Percentiles rank a stretch among this genome's conserved stretches.
Evolutionary conservation across 2,113 vertebrate genomes (phyloP).

Genomic region (Myrmecophaga tridactyla): DNA sequence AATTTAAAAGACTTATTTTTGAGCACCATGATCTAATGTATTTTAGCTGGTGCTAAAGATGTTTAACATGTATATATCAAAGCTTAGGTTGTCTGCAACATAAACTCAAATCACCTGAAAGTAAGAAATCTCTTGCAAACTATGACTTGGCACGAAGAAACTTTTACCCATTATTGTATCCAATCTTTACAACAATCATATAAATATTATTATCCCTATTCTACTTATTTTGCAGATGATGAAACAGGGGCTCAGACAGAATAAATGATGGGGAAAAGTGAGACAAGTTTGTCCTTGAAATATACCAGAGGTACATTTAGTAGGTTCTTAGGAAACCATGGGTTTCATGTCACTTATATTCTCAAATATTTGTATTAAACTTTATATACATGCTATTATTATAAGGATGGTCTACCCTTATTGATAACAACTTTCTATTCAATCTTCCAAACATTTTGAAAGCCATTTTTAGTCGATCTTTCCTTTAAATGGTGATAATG

Average conservation of each 20-base stretch:
- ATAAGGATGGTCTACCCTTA: not conserved
- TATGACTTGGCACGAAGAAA: not conserved
- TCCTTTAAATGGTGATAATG: not conserved
- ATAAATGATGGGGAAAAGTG: not conserved
- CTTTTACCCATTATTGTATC: not conserved
- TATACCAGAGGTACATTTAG: not conserved
- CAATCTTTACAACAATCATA: not conserved
- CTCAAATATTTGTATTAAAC: not conserved
- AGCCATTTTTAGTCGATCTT: not conserved
- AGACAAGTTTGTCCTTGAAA: not conserved
- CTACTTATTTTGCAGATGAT: not conserved
- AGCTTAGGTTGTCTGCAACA: not conserved
- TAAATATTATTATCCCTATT: not conserved
- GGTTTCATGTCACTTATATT: not conserved
- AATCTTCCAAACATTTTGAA: not conserved
- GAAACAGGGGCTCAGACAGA: not conserved
- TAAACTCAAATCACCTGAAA: not conserved
- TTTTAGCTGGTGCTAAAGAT: too few relatives aligned
- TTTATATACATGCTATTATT: not conserved
- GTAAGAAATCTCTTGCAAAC: not conserved
- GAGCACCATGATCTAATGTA: too few relatives aligned
- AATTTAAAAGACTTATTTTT: not conserved
- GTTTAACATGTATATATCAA: not conserved
- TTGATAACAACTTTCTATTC: not conserved
- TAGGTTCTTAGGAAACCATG: not conserved